A percentile compares a stretch with the other conserved stretches of the same genome.
Evolutionary conservation across 2,888 invertebrate species (phyloP).

Genomic region (Drosophila neotestacea): DNA sequence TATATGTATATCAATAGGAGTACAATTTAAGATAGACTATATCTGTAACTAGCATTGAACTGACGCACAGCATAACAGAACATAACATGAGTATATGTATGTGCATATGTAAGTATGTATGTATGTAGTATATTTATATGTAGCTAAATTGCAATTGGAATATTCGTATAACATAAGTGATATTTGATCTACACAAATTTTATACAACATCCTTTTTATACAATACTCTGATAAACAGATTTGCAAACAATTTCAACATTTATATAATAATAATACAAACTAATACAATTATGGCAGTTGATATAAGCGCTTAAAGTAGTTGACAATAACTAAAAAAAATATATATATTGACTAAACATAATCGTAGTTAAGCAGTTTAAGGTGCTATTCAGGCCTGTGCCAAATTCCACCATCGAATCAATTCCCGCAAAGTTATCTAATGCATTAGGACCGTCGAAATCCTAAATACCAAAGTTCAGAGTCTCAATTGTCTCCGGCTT

Average conservation of each 20-base stretch:
- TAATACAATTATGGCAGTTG: conserved; percentile 70
- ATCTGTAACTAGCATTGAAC: conserved; percentile 69
- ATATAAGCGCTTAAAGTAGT: conserved; percentile 71
- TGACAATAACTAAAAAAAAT: conserved; percentile 24
- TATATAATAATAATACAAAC: conserved; percentile 36
- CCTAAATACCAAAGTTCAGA: conserved; percentile 17
- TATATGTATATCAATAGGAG: conserved; percentile 18
- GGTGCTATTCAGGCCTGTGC: conserved; percentile 10
- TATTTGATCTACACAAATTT: conserved; percentile 26
- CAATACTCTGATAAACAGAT: conserved; percentile 22
- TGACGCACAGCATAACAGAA: conserved; percentile 69
- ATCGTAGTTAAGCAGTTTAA: conserved; percentile 38
- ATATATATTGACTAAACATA: conserved; percentile 20
- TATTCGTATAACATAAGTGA: conserved; percentile 21
- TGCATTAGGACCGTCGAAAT: conserved; percentile 19
- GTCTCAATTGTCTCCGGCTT: not conserved
- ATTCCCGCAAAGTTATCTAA: conserved; percentile 2
- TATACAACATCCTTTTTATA: conserved; percentile 46
- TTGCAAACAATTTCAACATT: conserved; percentile 50
- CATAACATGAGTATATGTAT: conserved; percentile 39
- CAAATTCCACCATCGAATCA: conserved; percentile 9
- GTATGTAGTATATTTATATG: conserved; percentile 30
- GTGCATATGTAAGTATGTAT: conserved; percentile 31
- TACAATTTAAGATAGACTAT: conserved; percentile 46
- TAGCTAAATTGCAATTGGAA: conserved; percentile 31